Base-by-base conservation (phyloP, 2,888 invertebrate species). In the Drosophila limbata region DNA sequence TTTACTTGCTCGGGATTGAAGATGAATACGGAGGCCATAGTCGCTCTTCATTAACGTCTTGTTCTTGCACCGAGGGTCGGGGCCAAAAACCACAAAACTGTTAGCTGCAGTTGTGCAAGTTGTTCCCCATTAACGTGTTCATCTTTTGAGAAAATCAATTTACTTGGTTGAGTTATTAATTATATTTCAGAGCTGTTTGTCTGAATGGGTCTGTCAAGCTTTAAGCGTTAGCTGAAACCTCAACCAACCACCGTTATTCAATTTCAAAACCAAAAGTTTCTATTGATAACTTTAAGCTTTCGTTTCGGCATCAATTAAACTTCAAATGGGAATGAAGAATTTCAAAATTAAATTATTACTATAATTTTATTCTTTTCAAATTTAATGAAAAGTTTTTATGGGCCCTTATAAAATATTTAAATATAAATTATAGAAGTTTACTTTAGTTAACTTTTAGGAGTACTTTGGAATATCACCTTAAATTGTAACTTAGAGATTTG, bases 1-100 rank as follows among this genome's bases (percentile, higher is more conserved):
- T 84, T 81, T 84, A 81, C 86, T 77, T 64, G 69, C 51, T 56
- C 2, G 35, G 39, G n/a, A 15, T 10, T n/a, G 21, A 10, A 28
- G 40, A 17, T 28, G 17, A 2, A 52, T 6, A 57, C 39, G 11
- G n/a, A 47, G 21, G 8, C 40, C 57, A 15, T 69, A 57, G 66
- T 39, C 67, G 56, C 55, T 69, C 52, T 69, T 80, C 74, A 72
- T 77, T 76, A 64, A 62, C 21, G 42, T 51, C 39, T 50, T 51
- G 44, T 53, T 60, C 15, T 21, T 51, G 13, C 60, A 21, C 50
- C 33, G n/a, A 39, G 60, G 57, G 52, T 75, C 75, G 60, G 53
- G 53, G 69, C 37, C 55, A 47, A 61, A 73, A 40, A 39, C 72
- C 76, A 45, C 79, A 79, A 69, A 40, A 69, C 33, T 59, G 42